Conservation (phyloP, 2,797 vertebrate species). For the Tamandua tetradactyla region DNA sequence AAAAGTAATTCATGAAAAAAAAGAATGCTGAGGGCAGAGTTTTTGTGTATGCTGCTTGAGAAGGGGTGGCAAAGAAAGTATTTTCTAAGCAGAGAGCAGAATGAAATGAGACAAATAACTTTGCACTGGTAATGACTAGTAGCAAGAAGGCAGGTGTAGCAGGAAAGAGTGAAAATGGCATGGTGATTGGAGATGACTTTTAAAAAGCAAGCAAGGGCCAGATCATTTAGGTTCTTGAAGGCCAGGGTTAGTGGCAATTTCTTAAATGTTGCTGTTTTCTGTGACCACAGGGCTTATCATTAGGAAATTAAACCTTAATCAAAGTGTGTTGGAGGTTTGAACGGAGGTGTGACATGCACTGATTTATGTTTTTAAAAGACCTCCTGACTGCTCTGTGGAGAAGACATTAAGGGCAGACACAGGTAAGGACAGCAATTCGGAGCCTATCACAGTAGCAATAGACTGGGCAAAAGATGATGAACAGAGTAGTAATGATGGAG, state of each 20-base stretch:
- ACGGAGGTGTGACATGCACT: neutral
- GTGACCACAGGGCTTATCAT: too few species aligned
- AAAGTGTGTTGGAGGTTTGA: neutral
- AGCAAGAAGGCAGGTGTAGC: neutral
- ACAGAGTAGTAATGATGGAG: neutral
- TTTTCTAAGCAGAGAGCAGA: neutral
- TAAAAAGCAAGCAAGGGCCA: constrained; percentile 5
- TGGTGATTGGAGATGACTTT: neutral
- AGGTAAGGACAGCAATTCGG: neutral
- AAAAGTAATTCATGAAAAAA: too few species aligned
- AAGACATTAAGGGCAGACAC: neutral
- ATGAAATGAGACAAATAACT: neutral
- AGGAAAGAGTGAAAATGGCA: neutral
- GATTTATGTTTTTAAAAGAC: neutral
- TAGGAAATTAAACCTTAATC: neutral
- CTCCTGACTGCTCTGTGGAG: neutral
- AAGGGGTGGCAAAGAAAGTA: neutral
- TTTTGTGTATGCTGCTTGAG: neutral
- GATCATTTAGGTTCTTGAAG: neutral
- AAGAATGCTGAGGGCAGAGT: neutral
- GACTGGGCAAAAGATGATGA: neutral
- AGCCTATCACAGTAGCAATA: neutral
- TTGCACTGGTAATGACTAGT: neutral
- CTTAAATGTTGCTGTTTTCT: too few species aligned
- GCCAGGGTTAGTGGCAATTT: too few species aligned